Evolutionary conservation across 2,797 vertebrate species (phyloP).

Genomic region (Dryobates pubescens): DNA sequence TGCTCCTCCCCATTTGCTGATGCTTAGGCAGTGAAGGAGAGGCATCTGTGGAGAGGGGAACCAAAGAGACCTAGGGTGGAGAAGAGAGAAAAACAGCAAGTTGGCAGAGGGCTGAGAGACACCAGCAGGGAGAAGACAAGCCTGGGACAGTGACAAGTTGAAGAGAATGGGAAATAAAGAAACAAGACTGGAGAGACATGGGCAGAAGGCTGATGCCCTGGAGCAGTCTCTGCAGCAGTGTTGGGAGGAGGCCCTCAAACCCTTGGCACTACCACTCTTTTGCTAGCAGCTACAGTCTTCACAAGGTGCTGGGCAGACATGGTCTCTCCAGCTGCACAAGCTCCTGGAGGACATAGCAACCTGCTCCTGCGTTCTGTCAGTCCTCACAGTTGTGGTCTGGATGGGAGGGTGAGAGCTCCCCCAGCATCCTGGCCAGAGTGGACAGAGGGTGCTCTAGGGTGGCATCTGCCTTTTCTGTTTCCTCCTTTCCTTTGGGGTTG

Average conservation of each 20-base stretch:
- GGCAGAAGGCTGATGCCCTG: neutral
- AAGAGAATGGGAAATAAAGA: neutral
- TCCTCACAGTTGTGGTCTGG: neutral
- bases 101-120: neutral
- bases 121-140: neutral
- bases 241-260: neutral
- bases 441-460: neutral
- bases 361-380: neutral
- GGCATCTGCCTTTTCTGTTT: neutral
- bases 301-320: neutral
- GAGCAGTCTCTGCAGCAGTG: neutral
- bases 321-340: neutral
- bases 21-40: neutral
- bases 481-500: neutral
- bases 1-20: neutral
- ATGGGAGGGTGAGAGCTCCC: neutral
- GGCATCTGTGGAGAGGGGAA: neutral
- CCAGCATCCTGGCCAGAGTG: accelerated
- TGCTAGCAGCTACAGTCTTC: neutral
- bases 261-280: neutral
- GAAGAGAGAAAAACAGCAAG: neutral
- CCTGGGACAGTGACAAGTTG: neutral
- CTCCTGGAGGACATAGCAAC: neutral
- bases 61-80: neutral
- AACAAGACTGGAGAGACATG: neutral